Evolutionary conservation across 2,113 vertebrate genomes (phyloP), one percentile per base, ranked within the genome.

Genomic region (Callospermophilus lateralis): DNA sequence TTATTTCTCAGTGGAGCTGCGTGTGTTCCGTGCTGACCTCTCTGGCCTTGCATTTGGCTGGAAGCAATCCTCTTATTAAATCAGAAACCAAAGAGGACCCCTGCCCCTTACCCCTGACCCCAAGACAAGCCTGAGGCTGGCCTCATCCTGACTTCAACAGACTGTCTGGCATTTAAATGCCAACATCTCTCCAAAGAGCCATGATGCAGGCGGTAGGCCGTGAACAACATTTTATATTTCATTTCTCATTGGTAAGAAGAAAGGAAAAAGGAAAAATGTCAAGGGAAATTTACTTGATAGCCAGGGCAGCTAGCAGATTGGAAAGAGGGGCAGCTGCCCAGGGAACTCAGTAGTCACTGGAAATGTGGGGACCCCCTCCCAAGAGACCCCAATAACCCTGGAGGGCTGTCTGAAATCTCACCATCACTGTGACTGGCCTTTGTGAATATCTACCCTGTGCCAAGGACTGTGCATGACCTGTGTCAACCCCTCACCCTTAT

Each of bases 151-250:
- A 90, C 93, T 85, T 87, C 39, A 73, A 24, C 83, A 89, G 85
- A 53, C 42, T 45, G 84, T 42, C 70, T 97, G 97, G 85, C 93
- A 97, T 97, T 97, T 97, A 97, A 97, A 97, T 97, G 93, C 77
- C 97, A 95, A 45, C 70, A 32, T 95, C 77, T 80, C 73, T 95
- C 78, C 72, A 85, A 84, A 95, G 65, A 95, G 42, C 42, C 0
- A 0, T 61, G 73, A 58, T 90, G 72, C 51, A 79, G 91, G 63
- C 30, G 24, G 58, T 20, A 90, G 51, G 61, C 65, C 26, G 13
- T 72, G 51, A 58, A 72, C 53, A 84, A 93, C 34, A 89, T 93
- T 92, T 94, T 67, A 84, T 84, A 84, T 89, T 93, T 92, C 76
- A 88, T 88, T 96, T 97, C 88, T 65, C 93, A 94, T 70, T 80